Evolutionary conservation across 1,140 invertebrate species (phyloP), one percentile per base, ranked within the genome.

Genomic region (Hydropsyche tenuis): DNA sequence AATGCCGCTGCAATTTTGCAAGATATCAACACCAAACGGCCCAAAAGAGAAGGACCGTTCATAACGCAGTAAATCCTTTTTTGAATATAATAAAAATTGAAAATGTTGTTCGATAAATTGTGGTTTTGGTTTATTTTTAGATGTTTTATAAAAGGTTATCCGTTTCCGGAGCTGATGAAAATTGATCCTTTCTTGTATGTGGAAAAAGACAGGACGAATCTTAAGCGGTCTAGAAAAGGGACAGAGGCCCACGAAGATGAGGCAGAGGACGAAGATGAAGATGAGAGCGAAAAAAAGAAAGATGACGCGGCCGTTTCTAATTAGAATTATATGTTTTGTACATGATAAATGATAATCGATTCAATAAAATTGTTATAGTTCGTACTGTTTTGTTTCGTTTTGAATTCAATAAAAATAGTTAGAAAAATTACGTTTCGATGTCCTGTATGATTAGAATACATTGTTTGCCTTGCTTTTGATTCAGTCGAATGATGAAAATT

Each of bases 1-100:
- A 95, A 95, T 80, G 87, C 94, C 76, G 79, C 79, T 48, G 80
- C 83, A 0, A 72, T 93, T 62, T 70, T 94, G 18, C 83, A 88
- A 73, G 89, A 93, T 81, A 78, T 94, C 60, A 82, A 90, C 76
- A 77, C 75, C 1, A 83, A 83, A 51, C 86, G 87, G 74, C 90
- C 91, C 9, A 90, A 89, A 79, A 82, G 88, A 51, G 83, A 87
- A 66, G 89, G 88, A 7, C 78, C 82, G 22, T 93, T 93, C 78
- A 89, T 94, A 64, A 88, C 86, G 16, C 89, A 89, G 88, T 89
- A 86, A 71, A 30, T 75, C 78, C 25, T 43, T 72, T 73, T 3
- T 60, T n/a, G 4, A 63, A 16, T 37, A 37, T 9, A 37, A 37
- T 37, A 37, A n/a, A n/a, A n/a, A n/a, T n/a, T n/a, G n/a, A n/a